A percentile compares a stretch with the other conserved stretches of the same genome.
phyloP scores from a whole-genome alignment of 2,113 vertebrate species.

The Cacatua alba region DNA sequence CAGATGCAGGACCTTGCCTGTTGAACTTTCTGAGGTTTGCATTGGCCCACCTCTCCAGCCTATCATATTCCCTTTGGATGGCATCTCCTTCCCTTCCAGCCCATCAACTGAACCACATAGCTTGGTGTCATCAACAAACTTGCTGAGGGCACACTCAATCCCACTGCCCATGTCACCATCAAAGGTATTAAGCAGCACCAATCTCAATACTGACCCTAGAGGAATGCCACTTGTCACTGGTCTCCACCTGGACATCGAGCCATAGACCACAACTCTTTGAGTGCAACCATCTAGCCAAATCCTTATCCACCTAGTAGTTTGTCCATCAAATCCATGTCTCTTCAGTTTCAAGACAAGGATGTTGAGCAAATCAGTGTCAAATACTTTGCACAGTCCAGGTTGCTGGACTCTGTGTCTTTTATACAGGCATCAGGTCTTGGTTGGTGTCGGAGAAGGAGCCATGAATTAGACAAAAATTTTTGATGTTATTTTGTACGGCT shows the following conservation, averaged over 20 bases:
- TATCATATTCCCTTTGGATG: neutral
- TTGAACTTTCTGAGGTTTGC: neutral
- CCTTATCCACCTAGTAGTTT: neutral
- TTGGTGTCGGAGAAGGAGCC: neutral
- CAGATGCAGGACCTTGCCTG: neutral
- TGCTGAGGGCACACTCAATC: neutral
- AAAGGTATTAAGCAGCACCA: neutral
- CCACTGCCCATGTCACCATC: neutral
- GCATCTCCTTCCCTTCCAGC: neutral
- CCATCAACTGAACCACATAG: neutral
- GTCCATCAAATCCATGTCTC: neutral
- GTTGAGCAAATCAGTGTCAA: neutral
- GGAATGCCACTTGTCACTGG: neutral
- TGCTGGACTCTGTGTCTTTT: neutral
- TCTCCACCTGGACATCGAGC: neutral
- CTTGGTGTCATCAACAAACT: neutral
- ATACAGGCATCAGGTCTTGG: fast-evolving
- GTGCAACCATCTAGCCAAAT: neutral
- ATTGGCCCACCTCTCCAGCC: neutral
- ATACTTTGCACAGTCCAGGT: neutral
- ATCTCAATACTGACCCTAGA: neutral
- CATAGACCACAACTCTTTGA: neutral
- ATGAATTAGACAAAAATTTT: fast-evolving
- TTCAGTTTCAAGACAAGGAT: neutral
- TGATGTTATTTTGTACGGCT: neutral